phyloP scores from a whole-genome alignment of 2,797 vertebrate genomes.

The Sphenopsis melanotis region DNA sequence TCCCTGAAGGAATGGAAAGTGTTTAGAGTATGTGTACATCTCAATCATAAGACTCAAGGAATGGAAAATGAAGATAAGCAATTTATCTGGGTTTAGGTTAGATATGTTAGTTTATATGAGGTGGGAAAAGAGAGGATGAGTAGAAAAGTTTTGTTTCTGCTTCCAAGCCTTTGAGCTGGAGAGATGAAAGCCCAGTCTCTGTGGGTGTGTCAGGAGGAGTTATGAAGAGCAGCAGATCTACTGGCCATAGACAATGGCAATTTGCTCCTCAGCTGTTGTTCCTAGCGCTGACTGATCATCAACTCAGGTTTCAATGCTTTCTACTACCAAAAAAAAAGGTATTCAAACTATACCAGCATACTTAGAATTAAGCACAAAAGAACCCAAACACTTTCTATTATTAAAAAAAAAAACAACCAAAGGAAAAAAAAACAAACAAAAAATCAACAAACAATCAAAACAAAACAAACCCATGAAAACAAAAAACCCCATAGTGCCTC shows the following conservation, averaged over 20 bases:
- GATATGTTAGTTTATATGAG: not conserved
- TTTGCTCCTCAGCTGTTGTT: not conserved
- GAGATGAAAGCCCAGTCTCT: not conserved
- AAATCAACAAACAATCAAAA: not conserved
- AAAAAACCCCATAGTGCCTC: rapidly evolving
- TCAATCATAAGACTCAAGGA: not conserved
- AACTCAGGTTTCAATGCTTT: not conserved
- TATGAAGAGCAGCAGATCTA: not conserved
- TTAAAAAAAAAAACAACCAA: not conserved
- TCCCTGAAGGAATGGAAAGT: not conserved
- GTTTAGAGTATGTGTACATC: not conserved
- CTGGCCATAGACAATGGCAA: not conserved
- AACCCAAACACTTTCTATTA: not conserved
- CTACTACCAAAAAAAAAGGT: not conserved
- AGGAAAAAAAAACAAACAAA: not conserved
- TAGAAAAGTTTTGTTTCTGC: not conserved
- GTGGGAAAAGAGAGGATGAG: not conserved
- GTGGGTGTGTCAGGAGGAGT: not conserved
- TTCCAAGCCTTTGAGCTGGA: not conserved
- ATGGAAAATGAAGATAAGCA: not conserved
- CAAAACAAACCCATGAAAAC: not conserved
- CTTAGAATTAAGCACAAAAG: not conserved
- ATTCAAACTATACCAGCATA: not conserved
- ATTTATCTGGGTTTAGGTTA: not conserved
- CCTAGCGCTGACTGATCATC: not conserved